Percentiles rank a stretch among this genome's conserved stretches.
These are phyloP conservation scores for Agriotes lineatus DNA, from an alignment of 2,888 invertebrate genomes.

Conservation along the genomic window DNA sequence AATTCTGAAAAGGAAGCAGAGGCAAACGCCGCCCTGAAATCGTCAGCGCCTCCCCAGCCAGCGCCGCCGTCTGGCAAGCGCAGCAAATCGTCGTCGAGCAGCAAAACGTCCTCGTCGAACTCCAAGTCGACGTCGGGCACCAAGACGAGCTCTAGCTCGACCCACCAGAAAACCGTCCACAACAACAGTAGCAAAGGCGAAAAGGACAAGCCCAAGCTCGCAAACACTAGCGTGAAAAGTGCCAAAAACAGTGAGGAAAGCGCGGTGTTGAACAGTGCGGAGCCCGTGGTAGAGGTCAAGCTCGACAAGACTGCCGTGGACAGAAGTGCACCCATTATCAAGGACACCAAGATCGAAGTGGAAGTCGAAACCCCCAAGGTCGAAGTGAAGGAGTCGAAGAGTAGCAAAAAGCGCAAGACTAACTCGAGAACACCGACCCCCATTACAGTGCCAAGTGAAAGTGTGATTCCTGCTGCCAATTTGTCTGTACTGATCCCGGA, in stretches of 20 bases:
- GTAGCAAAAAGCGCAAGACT: constrained; percentile 63
- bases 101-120: constrained; percentile 49
- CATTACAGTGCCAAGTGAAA: constrained; percentile 53
- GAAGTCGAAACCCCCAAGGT: constrained; percentile 40
- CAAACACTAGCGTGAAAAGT: constrained; percentile 53
- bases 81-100: constrained; percentile 55
- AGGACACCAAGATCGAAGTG: constrained; percentile 39
- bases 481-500: constrained; percentile 41
- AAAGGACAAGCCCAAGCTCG: constrained; percentile 50
- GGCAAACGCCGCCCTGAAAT: constrained; percentile 64
- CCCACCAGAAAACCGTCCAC: constrained; percentile 60
- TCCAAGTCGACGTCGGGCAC: constrained; percentile 48
- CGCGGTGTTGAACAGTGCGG: constrained; percentile 30
- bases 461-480: constrained; percentile 44
- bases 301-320: constrained; percentile 37
- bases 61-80: constrained; percentile 55
- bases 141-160: constrained; percentile 48
- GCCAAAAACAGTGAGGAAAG: constrained; percentile 58
- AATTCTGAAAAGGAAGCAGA: constrained; percentile 86
- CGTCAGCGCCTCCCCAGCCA: constrained; percentile 58
- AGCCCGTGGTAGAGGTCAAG: constrained; percentile 37
- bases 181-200: constrained; percentile 52
- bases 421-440: constrained; percentile 66
- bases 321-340: constrained; percentile 15
- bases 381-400: constrained; percentile 56